A percentile compares a stretch with the other conserved stretches of the same genome.
Conservation (phyloP, 2,888 invertebrate genomes). For the Parnassius orleans region DNA sequence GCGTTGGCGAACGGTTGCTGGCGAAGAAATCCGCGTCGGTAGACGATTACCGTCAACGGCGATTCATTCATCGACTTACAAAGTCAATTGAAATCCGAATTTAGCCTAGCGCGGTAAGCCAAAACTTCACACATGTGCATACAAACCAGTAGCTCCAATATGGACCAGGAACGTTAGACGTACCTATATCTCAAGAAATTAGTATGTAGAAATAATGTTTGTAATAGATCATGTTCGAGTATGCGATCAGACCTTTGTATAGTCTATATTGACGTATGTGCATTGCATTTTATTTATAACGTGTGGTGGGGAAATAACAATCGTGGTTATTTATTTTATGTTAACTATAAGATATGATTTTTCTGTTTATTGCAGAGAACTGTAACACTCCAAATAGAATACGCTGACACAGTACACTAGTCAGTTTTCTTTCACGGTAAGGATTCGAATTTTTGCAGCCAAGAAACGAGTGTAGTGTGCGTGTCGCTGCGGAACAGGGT, state of each 20-base stretch:
- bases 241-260: constrained; percentile 21
- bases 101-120: constrained; percentile 64
- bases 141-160: constrained; percentile 32
- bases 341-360: not conserved
- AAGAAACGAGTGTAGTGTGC: constrained; percentile 34
- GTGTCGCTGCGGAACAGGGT: constrained; percentile 53
- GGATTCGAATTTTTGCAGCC: constrained; percentile 29
- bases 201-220: constrained; percentile 34
- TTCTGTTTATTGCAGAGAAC: not conserved
- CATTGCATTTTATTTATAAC: constrained; percentile 21
- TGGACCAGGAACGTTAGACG: constrained; percentile 3
- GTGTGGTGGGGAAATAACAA: constrained; percentile 12
- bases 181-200: constrained; percentile 26
- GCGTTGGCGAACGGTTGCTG: constrained; percentile 40
- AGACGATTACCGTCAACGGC: constrained; percentile 47
- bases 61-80: constrained; percentile 65
- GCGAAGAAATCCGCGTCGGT: constrained; percentile 40
- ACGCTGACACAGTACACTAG: not conserved
- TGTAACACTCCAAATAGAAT: constrained; percentile 6
- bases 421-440: constrained; percentile 15
- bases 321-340: constrained; percentile 4
- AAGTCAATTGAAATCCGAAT: constrained; percentile 70
- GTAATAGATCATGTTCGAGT: constrained; percentile 37
- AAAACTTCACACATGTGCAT: constrained; percentile 38
- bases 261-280: constrained; percentile 17